Conservation (phyloP, 92 coral and sea anemone species). For the Phenganax marumi region DNA sequence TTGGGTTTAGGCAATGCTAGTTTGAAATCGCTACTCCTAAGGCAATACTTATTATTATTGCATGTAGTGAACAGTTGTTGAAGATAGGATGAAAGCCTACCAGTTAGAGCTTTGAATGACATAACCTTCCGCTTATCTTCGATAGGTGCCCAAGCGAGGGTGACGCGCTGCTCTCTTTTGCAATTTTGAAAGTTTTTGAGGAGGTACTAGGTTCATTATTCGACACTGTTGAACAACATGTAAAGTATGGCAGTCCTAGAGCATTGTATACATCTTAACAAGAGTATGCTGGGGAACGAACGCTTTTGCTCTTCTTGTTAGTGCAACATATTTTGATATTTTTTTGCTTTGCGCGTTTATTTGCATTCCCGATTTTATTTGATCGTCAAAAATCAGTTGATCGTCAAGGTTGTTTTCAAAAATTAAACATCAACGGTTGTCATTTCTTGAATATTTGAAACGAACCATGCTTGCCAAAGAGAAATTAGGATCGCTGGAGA, state of each 20-base stretch:
- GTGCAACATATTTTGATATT: neutral
- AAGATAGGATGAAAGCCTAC: neutral
- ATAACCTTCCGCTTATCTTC: neutral
- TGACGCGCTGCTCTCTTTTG: conserved; percentile 9
- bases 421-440: no score
- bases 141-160: neutral
- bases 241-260: neutral
- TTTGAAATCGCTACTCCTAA: neutral
- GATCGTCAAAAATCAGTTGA: neutral
- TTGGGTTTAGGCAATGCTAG: neutral
- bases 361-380: neutral
- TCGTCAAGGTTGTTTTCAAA: no score
- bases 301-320: neutral
- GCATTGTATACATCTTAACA: neutral
- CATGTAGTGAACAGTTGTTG: neutral
- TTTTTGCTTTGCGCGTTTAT: neutral
- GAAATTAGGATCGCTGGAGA: no score
- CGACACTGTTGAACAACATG: neutral
- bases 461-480: no score
- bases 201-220: neutral
- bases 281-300: neutral
- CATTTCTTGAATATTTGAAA: no score
- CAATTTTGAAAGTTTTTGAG: neutral
- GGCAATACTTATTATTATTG: neutral
- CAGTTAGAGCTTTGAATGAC: neutral